phyloP scores from a whole-genome alignment of 2,888 invertebrate species.

The Pseudococcus viburni region DNA sequence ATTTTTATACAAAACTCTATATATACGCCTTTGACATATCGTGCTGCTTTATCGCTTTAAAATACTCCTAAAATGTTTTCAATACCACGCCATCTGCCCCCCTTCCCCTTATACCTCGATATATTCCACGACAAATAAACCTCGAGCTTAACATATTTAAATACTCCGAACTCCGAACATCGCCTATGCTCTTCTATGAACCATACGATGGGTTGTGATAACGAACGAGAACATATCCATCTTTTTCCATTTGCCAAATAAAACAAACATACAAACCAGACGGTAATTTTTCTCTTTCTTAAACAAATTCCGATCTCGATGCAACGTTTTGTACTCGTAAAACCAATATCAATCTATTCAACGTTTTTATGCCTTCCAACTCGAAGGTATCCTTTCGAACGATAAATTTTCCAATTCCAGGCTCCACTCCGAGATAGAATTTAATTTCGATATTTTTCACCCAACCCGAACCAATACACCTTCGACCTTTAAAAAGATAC shows the following conservation, averaged over 20 bases:
- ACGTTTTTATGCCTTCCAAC: neutral
- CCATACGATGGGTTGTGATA: neutral
- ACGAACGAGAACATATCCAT: neutral
- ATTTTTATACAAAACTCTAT: neutral
- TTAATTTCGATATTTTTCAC: neutral
- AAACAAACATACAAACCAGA: neutral
- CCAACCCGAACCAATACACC: no score
- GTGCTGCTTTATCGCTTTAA: neutral
- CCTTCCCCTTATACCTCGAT: neutral
- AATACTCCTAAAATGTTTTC: slow-evolving; percentile 5
- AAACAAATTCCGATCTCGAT: neutral
- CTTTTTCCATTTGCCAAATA: neutral
- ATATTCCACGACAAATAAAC: slow-evolving; percentile 23
- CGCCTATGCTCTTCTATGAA: neutral
- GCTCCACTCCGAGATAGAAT: neutral
- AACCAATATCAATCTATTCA: neutral
- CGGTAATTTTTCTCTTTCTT: slow-evolving; percentile 6
- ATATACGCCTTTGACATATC: slow-evolving; percentile 19
- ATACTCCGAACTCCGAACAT: neutral
- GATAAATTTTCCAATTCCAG: neutral
- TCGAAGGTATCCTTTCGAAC: neutral
- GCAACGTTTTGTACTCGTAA: neutral
- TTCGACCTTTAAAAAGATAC: neutral
- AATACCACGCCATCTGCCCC: neutral
- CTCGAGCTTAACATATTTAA: slow-evolving; percentile 16